Evolutionary conservation across 2,113 vertebrate species (phyloP).

Genomic region (Phylloscopus trochiloides): DNA sequence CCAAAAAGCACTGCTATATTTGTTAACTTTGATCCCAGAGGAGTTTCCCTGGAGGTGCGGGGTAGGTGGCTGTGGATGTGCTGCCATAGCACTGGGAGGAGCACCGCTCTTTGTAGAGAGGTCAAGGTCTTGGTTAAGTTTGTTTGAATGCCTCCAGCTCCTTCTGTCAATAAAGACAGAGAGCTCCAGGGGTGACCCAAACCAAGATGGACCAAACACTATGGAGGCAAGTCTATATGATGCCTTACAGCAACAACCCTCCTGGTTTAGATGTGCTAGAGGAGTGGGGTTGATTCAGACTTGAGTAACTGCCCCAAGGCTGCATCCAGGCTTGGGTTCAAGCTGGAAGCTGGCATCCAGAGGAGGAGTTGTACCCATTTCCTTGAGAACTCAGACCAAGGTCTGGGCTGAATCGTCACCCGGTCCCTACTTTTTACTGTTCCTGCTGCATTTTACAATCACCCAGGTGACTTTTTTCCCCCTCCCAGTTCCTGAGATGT

Average conservation of each 20-base stretch:
- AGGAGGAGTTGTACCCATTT: neutral
- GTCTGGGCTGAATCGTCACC: neutral
- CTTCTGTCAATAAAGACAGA: neutral
- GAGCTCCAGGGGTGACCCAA: neutral
- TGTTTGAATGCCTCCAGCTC: neutral
- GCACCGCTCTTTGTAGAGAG: neutral
- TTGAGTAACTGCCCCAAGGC: neutral
- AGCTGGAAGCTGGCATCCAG: neutral
- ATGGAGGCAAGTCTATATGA: neutral
- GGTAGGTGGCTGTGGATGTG: rapidly evolving
- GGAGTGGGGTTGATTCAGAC: neutral
- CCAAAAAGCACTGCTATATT: neutral
- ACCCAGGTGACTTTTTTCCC: neutral
- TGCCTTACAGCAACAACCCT: neutral
- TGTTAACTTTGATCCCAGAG: neutral
- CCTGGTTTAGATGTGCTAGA: neutral
- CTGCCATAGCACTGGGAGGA: neutral
- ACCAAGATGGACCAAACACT: neutral
- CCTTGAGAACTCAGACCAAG: neutral
- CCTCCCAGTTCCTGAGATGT: neutral
- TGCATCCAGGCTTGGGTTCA: neutral
- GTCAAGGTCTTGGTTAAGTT: neutral
- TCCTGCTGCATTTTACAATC: neutral
- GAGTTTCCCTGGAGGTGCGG: neutral
- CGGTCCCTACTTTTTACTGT: neutral